Conservation (phyloP, 2,888 invertebrate genomes). For the Drosophila nigricruria region DNA sequence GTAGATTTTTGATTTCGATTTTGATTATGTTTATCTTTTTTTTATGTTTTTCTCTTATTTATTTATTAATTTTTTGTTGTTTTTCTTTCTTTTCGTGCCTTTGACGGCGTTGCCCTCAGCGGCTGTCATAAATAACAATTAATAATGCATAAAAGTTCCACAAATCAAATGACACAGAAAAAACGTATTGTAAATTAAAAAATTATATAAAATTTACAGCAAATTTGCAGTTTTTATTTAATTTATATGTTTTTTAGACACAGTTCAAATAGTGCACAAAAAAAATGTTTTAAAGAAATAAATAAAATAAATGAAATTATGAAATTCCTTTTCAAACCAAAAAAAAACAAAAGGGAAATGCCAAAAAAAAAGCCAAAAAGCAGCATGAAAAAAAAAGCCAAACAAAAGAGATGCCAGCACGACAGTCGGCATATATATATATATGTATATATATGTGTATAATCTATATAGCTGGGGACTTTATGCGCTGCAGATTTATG, state of each 20-base stretch:
- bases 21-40: constrained; percentile 9
- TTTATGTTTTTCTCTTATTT: not conserved
- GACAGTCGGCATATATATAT: not conserved
- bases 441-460: not conserved
- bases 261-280: not conserved
- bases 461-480: constrained; percentile 18
- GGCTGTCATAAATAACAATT: constrained; percentile 55
- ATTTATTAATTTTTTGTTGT: not conserved
- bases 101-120: constrained; percentile 7
- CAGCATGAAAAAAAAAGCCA: not conserved
- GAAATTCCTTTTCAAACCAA: not conserved
- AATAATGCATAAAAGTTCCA: constrained; percentile 59
- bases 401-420: constrained; percentile 1
- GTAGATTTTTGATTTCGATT: constrained; percentile 11
- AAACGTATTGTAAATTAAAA: constrained; percentile 23
- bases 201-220: not conserved
- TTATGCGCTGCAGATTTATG: constrained; percentile 62
- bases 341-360: constrained; percentile 6
- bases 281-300: not conserved
- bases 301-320: constrained; percentile 1
- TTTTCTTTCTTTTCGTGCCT: not conserved
- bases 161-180: constrained; percentile 53
- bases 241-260: not conserved
- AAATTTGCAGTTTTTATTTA: not conserved
- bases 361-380: constrained; percentile 1